These are phyloP conservation scores for Nibea coibor DNA, from an alignment of 2,113 vertebrate genomes.

Conservation along the genomic window DNA sequence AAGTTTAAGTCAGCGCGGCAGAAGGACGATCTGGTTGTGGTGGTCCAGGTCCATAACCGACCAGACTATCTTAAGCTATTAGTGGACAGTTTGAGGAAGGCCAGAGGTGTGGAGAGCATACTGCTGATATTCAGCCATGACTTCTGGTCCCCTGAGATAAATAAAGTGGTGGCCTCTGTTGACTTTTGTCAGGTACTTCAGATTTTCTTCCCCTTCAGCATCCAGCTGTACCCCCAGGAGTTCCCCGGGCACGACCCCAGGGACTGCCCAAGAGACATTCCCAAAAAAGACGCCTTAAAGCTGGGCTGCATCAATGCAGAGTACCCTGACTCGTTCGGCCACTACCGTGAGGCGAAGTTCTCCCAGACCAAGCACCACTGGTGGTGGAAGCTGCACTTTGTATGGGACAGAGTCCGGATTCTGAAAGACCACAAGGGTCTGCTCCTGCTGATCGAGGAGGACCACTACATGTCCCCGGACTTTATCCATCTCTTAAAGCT, in stretches of 20 bases:
- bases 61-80: conserved; percentile 92
- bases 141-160: conserved; percentile 94
- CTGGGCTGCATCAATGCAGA: conserved; percentile 96
- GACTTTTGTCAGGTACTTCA: conserved; percentile 97
- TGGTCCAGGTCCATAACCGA: conserved; percentile 95
- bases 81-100: conserved; percentile 90
- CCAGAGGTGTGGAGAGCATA: conserved; percentile 86
- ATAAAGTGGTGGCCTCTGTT: conserved; percentile 89
- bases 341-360: conserved; percentile 97
- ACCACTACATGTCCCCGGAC: conserved; percentile 94
- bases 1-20: conserved; percentile 77
- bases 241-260: conserved; percentile 95
- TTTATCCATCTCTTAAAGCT: conserved; percentile 91
- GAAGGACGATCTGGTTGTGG: conserved; percentile 87
- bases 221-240: conserved; percentile 94
- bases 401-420: conserved; percentile 91
- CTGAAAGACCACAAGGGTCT: conserved; percentile 88
- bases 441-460: conserved; percentile 94
- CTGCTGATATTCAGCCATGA: conserved; percentile 97
- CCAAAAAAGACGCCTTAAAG: conserved; percentile 90
- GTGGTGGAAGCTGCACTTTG: conserved; percentile 99
- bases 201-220: conserved; percentile 98
- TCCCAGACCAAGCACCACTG: conserved; percentile 99
- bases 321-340: conserved; percentile 96
- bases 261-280: conserved; percentile 94